Conservation (phyloP, 1,140 invertebrate species). For the Cheumatopsyche charites region DNA sequence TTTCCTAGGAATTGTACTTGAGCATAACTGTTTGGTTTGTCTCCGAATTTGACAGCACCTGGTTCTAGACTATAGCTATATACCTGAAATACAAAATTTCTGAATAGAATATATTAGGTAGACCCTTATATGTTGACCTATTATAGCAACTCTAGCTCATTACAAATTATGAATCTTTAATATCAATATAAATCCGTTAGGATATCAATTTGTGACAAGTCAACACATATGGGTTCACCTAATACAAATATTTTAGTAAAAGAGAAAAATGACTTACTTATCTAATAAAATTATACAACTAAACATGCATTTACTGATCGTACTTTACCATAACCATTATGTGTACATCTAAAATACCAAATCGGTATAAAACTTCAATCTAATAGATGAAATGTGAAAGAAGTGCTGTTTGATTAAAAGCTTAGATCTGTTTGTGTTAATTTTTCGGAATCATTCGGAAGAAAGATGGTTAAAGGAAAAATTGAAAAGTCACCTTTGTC, state of each 20-base stretch:
- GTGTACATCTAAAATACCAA: too few relatives aligned
- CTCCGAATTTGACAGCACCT: conserved; percentile 86
- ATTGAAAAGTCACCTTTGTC: neutral
- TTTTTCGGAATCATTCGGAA: neutral
- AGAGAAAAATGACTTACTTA: conserved; percentile 15
- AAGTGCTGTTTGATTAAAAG: too few relatives aligned
- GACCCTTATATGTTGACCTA: too few relatives aligned
- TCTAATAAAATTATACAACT: neutral
- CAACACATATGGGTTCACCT: neutral
- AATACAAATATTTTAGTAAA: neutral
- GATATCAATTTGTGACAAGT: too few relatives aligned
- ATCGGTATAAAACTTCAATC: too few relatives aligned
- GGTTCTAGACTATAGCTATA: conserved; percentile 74
- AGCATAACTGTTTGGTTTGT: conserved; percentile 77
- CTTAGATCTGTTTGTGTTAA: neutral
- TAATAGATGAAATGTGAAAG: too few relatives aligned
- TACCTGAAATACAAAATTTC: conserved; percentile 27
- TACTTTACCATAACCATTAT: neutral
- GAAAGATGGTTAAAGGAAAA: neutral
- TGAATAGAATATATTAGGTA: too few relatives aligned
- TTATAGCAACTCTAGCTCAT: too few relatives aligned
- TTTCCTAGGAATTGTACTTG: conserved; percentile 66
- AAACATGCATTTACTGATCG: conserved; percentile 10
- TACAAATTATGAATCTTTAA: too few relatives aligned
- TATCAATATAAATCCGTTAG: too few relatives aligned